Base-by-base conservation (phyloP, 2,888 invertebrate species). In the Thereva nobilitata region DNA sequence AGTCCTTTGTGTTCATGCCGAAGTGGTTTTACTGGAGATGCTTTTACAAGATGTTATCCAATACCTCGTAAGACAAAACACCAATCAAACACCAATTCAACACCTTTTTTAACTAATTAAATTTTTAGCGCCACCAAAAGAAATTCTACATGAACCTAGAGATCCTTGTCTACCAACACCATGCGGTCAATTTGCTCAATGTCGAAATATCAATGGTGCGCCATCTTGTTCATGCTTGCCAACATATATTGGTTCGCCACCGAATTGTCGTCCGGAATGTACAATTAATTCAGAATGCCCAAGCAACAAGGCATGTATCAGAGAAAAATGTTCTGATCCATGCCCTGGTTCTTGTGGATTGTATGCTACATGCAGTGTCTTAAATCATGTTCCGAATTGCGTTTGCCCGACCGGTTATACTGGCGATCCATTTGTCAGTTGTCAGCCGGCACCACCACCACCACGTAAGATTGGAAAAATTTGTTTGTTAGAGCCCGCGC, bases 331-430 rank as follows among this genome's bases (percentile, higher is more conserved):
- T 78, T 84, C 84, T 71, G 88, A 92, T 77, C 92, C 92, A n/a
- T 93, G 92, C 75, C 84, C 86, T 4, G 91, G 91, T 45, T 86
- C 90, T 38, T 90, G 93, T 75, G 93, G 93, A 9, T 75, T 86
- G 23, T 85, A 86, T 71, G 89, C 93, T 2, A 81, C 86, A 52
- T 94, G 93, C 74, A 84, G 85, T 75, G 90, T 92, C 5, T 83
- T 90, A 10, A 90, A 90, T 77, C 89, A 93, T 78, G 85, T 87
- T 54, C 91, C 93, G 1, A 85, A 88, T 67, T 92, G 92, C 76
- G 84, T 84, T 75, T 82, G 77, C 73, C 75, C 72, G 75, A 79
- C 71, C 3, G 77, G 79, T 45, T 79, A 78, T 56, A 84, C 84
- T 5, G 88, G 88, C 23, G 86, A 88, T 82, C 86, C 88, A 34